phyloP scores from a whole-genome alignment of 2,888 invertebrate species.

The Phaonia tiefii region DNA sequence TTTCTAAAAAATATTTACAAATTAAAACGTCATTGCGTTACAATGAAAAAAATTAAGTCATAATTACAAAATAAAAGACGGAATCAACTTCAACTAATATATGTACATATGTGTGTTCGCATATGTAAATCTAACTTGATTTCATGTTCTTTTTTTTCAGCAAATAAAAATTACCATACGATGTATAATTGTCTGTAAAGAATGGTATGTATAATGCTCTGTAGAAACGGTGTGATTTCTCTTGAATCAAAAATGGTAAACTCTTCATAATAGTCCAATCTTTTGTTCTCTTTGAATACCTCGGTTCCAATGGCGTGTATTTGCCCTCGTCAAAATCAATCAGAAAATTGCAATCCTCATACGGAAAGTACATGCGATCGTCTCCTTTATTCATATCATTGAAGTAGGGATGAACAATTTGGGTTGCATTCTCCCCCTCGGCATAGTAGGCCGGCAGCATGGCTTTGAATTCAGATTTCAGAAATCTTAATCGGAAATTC shows the following conservation, averaged over 20 bases:
- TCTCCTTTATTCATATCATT: slow-evolving; percentile 96
- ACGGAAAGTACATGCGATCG: slow-evolving; percentile 86
- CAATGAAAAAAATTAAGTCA: slow-evolving; percentile 18
- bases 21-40: slow-evolving; percentile 32
- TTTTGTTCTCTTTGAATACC: slow-evolving; percentile 85
- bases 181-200: slow-evolving; percentile 85
- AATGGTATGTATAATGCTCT: slow-evolving; percentile 94
- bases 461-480: slow-evolving; percentile 94
- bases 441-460: slow-evolving; percentile 92
- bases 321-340: slow-evolving; percentile 89
- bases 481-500: slow-evolving; percentile 90
- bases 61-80: slow-evolving; percentile 6
- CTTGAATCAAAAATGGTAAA: slow-evolving; percentile 87
- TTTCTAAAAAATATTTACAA: too few species aligned
- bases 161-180: slow-evolving; percentile 88
- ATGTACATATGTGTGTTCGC: too few species aligned
- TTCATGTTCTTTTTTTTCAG: slow-evolving; percentile 80
- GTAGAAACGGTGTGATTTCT: slow-evolving; percentile 87
- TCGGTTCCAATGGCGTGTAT: slow-evolving; percentile 87
- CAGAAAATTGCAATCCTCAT: slow-evolving; percentile 91
- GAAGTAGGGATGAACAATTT: slow-evolving; percentile 88
- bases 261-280: slow-evolving; percentile 88
- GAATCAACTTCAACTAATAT: neutral
- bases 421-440: slow-evolving; percentile 83
- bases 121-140: slow-evolving; percentile 67